These are phyloP conservation scores for Parapristionchus giblindavisi DNA, from an alignment of 2,888 invertebrate genomes.

Conservation along the genomic window DNA sequence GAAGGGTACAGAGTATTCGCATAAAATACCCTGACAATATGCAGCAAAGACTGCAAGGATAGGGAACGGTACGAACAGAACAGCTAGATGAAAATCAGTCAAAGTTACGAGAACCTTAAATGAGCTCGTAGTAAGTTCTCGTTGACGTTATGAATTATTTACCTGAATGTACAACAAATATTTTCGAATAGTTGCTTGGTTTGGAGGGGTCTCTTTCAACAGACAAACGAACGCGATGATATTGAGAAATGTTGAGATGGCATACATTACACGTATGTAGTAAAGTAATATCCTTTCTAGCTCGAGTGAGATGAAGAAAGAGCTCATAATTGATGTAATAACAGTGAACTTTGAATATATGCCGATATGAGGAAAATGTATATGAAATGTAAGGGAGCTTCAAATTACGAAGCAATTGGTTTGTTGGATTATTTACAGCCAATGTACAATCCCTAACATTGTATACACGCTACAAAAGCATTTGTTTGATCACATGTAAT, in stretches of 20 bases:
- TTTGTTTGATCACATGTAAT: too few relatives aligned
- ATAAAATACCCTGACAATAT: constrained; percentile 9
- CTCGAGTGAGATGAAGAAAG: constrained; percentile 3
- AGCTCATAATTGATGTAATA: too few relatives aligned
- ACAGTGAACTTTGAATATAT: too few relatives aligned
- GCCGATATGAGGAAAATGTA: too few relatives aligned
- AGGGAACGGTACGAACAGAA: not conserved
- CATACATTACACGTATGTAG: not conserved
- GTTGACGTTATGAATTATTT: too few relatives aligned
- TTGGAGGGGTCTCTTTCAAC: not conserved
- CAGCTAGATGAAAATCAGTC: not conserved
- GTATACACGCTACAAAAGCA: too few relatives aligned
- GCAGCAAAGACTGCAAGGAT: not conserved
- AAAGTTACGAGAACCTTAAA: not conserved
- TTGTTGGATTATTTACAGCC: too few relatives aligned
- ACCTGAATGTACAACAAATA: constrained; percentile 5
- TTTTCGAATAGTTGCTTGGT: not conserved
- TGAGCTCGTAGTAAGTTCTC: not conserved
- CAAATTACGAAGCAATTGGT: too few relatives aligned
- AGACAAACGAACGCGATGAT: not conserved
- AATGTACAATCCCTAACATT: too few relatives aligned
- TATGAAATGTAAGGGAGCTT: too few relatives aligned
- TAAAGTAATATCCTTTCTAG: not conserved
- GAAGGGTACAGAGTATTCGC: constrained; percentile 7
- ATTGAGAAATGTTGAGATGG: constrained; percentile 10